These are phyloP conservation scores for Pitangus sulphuratus DNA, from an alignment of 2,797 vertebrate genomes.

Conservation along the genomic window DNA sequence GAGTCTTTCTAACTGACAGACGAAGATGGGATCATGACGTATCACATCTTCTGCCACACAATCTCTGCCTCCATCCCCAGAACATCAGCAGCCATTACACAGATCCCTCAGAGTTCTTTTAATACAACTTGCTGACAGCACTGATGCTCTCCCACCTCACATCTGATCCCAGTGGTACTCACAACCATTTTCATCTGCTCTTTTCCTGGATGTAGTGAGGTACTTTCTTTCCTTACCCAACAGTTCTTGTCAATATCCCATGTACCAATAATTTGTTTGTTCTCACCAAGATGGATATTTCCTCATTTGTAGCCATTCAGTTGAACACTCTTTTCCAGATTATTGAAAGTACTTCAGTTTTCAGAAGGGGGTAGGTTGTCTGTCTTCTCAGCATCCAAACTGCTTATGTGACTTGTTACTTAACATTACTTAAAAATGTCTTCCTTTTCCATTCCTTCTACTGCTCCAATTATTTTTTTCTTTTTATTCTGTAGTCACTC, in stretches of 20 bases:
- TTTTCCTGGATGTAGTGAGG: background rate
- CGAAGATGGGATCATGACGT: background rate
- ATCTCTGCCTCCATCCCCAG: background rate
- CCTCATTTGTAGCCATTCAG: background rate
- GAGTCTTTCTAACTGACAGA: background rate
- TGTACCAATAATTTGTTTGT: background rate
- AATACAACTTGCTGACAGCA: background rate
- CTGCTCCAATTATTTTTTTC: slow-evolving; percentile 28
- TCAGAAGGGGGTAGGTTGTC: background rate
- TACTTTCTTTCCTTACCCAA: background rate
- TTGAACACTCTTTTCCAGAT: background rate
- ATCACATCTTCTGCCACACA: background rate
- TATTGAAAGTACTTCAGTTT: background rate
- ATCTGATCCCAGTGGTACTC: background rate
- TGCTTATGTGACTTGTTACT: background rate
- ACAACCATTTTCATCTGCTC: background rate
- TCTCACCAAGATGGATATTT: background rate
- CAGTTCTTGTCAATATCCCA: background rate
- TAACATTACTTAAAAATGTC: background rate
- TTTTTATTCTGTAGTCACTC: slow-evolving; percentile 3
- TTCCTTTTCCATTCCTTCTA: background rate
- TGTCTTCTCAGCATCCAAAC: background rate
- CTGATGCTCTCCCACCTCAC: background rate
- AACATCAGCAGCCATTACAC: background rate
- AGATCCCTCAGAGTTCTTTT: background rate